Evolutionary conservation across 2,797 vertebrate species (phyloP).

Genomic region (Rhodeus uyekii): DNA sequence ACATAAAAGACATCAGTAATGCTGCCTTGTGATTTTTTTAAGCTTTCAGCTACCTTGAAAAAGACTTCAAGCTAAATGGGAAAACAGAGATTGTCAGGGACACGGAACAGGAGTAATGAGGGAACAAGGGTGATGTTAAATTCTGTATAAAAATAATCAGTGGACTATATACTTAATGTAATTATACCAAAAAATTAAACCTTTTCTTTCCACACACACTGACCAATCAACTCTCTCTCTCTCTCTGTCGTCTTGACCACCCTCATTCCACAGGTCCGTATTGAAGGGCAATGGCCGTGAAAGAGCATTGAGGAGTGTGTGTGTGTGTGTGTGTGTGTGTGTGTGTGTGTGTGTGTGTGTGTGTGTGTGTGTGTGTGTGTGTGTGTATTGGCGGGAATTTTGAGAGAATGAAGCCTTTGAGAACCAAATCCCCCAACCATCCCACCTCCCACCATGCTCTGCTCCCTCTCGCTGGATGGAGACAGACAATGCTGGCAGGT

Average conservation of each 20-base stretch:
- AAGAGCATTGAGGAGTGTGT: conserved; percentile 54
- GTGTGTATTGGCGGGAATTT: conserved; percentile 62
- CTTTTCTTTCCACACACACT: not conserved
- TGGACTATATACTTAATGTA: too few species aligned
- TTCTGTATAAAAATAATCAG: too few species aligned
- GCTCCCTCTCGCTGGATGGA: conserved; percentile 16
- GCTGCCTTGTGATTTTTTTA: too few species aligned
- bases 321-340: not conserved
- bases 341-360: conserved; percentile 7
- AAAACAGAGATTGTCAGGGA: too few species aligned
- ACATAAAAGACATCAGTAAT: too few species aligned
- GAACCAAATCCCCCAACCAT: conserved; percentile 38
- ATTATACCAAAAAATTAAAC: not conserved
- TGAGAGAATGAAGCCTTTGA: conserved; percentile 51
- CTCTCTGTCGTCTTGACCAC: not conserved
- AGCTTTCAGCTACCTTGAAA: too few species aligned
- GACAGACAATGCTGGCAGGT: conserved; percentile 35
- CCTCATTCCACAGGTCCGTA: conserved; percentile 46
- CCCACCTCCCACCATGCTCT: conserved; percentile 24
- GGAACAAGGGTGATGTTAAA: too few species aligned
- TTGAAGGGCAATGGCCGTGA: conserved; percentile 59
- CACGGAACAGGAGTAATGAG: too few species aligned
- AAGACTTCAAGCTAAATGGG: too few species aligned
- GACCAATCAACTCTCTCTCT: not conserved
- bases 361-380: conserved; percentile 9